Conservation (phyloP, 1,140 invertebrate species). For the Pararge aegeria region DNA sequence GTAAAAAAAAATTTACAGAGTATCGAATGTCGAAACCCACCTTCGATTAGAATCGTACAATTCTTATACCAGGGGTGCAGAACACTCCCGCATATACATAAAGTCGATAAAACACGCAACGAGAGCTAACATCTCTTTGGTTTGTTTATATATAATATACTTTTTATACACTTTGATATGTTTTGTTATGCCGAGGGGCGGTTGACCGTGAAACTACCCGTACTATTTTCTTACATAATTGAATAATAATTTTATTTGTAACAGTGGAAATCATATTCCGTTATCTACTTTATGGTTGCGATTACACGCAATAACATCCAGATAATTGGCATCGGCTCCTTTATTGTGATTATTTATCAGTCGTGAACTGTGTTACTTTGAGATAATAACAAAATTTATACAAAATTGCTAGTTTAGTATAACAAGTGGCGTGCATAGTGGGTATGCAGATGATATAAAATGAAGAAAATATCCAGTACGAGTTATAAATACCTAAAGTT, state of each 20-base stretch:
- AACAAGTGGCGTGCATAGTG: too few species aligned
- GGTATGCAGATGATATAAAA: too few species aligned
- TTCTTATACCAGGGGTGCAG: too few species aligned
- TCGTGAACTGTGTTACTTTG: conserved; percentile 1
- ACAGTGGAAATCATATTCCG: neutral
- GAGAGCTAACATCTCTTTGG: neutral
- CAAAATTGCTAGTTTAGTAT: neutral
- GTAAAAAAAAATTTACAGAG: too few species aligned
- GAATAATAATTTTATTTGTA: neutral
- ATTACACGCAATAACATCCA: neutral
- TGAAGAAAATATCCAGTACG: too few species aligned
- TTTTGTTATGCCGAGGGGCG: neutral
- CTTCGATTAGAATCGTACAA: too few species aligned
- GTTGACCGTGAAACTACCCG: neutral
- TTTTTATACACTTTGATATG: neutral
- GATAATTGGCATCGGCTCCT: conserved; percentile 4
- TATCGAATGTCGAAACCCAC: too few species aligned
- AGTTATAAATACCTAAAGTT: too few species aligned
- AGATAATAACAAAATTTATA: neutral
- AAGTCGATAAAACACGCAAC: too few species aligned
- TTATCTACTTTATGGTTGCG: neutral
- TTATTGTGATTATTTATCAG: neutral
- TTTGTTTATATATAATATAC: neutral
- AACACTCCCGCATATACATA: too few species aligned
- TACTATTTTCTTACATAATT: neutral